These are phyloP conservation scores for Hippoglossus stenolepis DNA, from an alignment of 2,113 vertebrate genomes.

Conservation along the genomic window DNA sequence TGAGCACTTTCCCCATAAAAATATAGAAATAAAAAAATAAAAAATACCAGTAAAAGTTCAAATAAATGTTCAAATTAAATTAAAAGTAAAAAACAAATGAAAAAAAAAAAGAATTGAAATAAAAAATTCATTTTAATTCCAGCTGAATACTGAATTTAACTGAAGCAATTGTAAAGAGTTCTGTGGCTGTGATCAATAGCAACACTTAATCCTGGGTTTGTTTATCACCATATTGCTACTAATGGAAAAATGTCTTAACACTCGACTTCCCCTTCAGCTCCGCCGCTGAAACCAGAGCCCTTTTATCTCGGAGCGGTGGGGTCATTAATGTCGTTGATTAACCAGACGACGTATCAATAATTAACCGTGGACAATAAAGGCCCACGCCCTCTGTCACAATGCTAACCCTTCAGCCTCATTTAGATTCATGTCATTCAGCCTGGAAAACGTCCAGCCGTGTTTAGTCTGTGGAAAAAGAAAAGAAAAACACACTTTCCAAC, in stretches of 20 bases:
- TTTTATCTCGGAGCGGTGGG: constrained; percentile 40
- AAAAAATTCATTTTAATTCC: neutral
- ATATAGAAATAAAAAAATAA: too few relatives aligned
- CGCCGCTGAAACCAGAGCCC: constrained; percentile 3
- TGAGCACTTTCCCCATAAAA: too few relatives aligned
- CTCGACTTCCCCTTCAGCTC: neutral
- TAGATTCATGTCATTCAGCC: constrained; percentile 36
- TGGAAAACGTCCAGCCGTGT: constrained; percentile 39
- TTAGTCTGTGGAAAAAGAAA: constrained; percentile 45
- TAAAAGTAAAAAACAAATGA: too few relatives aligned
- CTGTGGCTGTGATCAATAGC: neutral
- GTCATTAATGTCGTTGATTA: constrained; percentile 73
- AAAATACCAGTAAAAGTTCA: too few relatives aligned
- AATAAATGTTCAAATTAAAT: too few relatives aligned
- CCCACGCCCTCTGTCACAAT: constrained; percentile 63
- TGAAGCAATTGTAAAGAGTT: neutral
- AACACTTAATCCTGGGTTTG: neutral
- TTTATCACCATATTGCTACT: neutral
- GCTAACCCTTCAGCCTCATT: constrained; percentile 61
- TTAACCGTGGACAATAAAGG: constrained; percentile 74
- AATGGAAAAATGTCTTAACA: constrained; percentile 35
- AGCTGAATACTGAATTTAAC: neutral
- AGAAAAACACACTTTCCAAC: constrained; percentile 10
- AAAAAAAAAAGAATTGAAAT: too few relatives aligned
- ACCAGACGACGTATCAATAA: constrained; percentile 74